A percentile compares a stretch with the other conserved stretches of the same genome.
phyloP scores from a whole-genome alignment of 2,888 invertebrate genomes.

The Rhaphigaster nebulosa region DNA sequence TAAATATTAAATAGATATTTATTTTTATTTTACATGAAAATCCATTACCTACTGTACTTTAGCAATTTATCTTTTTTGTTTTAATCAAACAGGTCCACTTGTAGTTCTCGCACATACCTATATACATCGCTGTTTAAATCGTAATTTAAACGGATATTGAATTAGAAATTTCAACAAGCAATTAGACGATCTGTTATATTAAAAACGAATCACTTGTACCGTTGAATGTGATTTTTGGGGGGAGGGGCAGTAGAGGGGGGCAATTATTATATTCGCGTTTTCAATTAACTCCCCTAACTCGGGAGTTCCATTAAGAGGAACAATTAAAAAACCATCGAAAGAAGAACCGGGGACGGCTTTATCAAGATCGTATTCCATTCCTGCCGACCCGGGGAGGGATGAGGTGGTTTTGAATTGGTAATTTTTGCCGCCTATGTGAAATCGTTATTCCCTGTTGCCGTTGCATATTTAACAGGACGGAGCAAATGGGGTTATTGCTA shows the following conservation, averaged over 20 bases:
- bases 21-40: no score
- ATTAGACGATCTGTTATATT: not conserved
- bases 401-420: constrained; percentile 34
- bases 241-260: not conserved
- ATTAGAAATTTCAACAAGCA: not conserved
- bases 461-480: constrained; percentile 10
- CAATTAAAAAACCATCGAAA: constrained; percentile 18
- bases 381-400: not conserved
- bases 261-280: constrained; percentile 5
- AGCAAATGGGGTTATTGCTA: constrained; percentile 5
- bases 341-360: not conserved
- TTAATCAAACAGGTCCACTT: not conserved
- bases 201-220: constrained; percentile 8
- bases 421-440: not conserved
- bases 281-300: not conserved
- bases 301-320: not conserved
- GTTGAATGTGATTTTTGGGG: not conserved
- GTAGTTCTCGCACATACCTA: not conserved
- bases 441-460: not conserved
- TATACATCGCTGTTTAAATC: not conserved
- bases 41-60: no score
- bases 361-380: constrained; percentile 38
- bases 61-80: no score
- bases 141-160: not conserved
- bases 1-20: no score